phyloP scores from a whole-genome alignment of 2,888 invertebrate genomes.

The Euspilapteryx auroguttella region DNA sequence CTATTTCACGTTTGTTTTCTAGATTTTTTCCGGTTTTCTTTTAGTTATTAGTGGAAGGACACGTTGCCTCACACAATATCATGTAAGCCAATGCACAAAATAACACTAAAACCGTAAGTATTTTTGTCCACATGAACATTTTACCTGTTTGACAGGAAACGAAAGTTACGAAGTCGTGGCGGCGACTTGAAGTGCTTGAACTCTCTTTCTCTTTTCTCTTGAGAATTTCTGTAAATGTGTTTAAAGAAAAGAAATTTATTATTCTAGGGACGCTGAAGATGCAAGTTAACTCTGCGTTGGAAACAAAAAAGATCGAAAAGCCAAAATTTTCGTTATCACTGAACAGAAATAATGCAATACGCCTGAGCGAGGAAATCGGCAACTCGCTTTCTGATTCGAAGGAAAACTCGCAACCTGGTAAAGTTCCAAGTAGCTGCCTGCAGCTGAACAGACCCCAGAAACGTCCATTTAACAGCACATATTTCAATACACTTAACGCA shows the following conservation, averaged over 20 bases:
- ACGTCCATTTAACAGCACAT: constrained; percentile 30
- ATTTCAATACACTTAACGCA: constrained; percentile 36
- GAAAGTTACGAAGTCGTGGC: constrained; percentile 21
- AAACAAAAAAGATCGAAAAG: constrained; percentile 45
- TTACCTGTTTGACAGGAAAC: constrained; percentile 27
- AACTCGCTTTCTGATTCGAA: constrained; percentile 19
- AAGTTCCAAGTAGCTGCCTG: constrained; percentile 12
- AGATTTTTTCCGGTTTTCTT: not conserved
- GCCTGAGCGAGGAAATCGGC: constrained; percentile 31
- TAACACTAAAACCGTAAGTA: not conserved
- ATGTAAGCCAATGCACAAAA: not conserved
- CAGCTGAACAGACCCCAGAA: constrained; percentile 45
- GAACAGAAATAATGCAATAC: constrained; percentile 42
- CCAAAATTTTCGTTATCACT: constrained; percentile 42
- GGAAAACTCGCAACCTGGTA: constrained; percentile 19
- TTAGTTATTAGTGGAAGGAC: not conserved
- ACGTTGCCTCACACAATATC: not conserved
- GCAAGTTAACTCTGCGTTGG: constrained; percentile 49
- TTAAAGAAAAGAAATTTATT: no score
- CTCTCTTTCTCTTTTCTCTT: constrained; percentile 2
- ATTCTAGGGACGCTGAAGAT: constrained; percentile 57
- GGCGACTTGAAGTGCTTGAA: constrained; percentile 12
- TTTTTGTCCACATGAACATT: not conserved
- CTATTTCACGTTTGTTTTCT: not conserved
- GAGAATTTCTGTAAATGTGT: constrained; percentile 8